These are phyloP conservation scores for Leptinotarsa tumamoca DNA, from an alignment of 2,888 invertebrate species.

Conservation along the genomic window DNA sequence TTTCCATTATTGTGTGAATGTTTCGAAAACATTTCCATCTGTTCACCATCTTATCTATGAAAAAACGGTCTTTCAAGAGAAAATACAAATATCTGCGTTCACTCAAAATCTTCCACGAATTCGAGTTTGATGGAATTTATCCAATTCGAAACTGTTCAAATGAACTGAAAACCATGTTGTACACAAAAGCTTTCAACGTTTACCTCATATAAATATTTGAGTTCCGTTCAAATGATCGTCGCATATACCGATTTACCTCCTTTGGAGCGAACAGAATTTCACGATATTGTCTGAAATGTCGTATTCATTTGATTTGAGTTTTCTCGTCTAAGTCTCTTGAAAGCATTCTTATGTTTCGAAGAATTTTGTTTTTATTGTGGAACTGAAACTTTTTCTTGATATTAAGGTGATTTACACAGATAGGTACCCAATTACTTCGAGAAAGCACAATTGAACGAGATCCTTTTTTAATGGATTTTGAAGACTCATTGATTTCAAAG, in stretches of 20 bases:
- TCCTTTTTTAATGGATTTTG: no score
- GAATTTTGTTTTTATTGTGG: neutral
- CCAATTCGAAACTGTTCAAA: slow-evolving; percentile 11
- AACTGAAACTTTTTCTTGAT: neutral
- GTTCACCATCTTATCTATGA: no score
- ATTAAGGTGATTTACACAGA: neutral
- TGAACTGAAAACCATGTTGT: slow-evolving; percentile 17
- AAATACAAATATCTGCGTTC: slow-evolving; percentile 9
- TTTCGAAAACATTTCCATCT: no score
- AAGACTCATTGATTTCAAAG: no score
- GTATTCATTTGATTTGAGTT: slow-evolving; percentile 4
- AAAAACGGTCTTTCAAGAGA: neutral
- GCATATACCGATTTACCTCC: neutral
- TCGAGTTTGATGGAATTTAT: slow-evolving; percentile 1
- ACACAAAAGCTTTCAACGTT: slow-evolving; percentile 11
- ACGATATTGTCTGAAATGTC: slow-evolving; percentile 6
- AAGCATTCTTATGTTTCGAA: neutral
- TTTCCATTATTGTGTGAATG: no score
- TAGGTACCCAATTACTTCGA: neutral
- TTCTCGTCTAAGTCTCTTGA: neutral
- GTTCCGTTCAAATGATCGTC: slow-evolving; percentile 4
- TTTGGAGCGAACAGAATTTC: slow-evolving; percentile 1
- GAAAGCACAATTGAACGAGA: neutral
- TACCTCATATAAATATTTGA: slow-evolving; percentile 19
- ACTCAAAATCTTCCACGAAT: neutral